Conservation (phyloP, 2,888 invertebrate genomes). For the Iphiclides podalirius region DNA sequence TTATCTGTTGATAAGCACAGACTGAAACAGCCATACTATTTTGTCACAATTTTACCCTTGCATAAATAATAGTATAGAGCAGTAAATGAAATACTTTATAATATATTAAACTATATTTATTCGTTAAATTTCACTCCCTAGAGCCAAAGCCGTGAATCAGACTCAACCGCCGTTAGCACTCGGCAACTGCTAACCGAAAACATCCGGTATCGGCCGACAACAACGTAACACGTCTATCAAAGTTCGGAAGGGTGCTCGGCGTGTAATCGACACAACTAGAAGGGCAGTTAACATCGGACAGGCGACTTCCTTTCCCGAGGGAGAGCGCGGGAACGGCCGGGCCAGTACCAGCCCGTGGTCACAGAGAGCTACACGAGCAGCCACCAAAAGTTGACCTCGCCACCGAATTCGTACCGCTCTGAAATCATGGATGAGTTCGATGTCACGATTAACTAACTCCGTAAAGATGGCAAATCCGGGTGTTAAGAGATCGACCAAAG, state of each 20-base stretch:
- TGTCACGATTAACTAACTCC: constrained; percentile 8
- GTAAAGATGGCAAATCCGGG: constrained; percentile 49
- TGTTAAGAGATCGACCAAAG: constrained; percentile 37
- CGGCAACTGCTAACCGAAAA: constrained; percentile 17
- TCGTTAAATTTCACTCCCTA: too few relatives aligned
- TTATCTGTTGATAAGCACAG: too few relatives aligned
- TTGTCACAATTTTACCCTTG: too few relatives aligned
- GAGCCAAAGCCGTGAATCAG: background rate
- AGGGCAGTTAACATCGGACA: constrained; percentile 73
- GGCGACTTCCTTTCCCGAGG: constrained; percentile 73
- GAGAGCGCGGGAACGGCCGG: constrained; percentile 40
- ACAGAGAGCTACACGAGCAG: constrained; percentile 11
- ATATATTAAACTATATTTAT: too few relatives aligned
- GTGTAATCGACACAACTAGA: constrained; percentile 71
- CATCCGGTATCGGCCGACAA: constrained; percentile 31
- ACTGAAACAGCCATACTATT: too few relatives aligned
- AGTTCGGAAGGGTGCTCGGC: constrained; percentile 70
- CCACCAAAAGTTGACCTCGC: constrained; percentile 10
- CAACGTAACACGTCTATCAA: constrained; percentile 71
- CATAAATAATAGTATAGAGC: too few relatives aligned
- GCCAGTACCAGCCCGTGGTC: constrained; percentile 37
- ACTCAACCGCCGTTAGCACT: constrained; percentile 25
- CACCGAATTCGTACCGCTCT: constrained; percentile 1
- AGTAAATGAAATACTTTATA: too few relatives aligned
- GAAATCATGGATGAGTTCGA: constrained; percentile 11